These are phyloP conservation scores for Alectura lathami DNA, from an alignment of 2,113 vertebrate genomes.

Conservation along the genomic window DNA sequence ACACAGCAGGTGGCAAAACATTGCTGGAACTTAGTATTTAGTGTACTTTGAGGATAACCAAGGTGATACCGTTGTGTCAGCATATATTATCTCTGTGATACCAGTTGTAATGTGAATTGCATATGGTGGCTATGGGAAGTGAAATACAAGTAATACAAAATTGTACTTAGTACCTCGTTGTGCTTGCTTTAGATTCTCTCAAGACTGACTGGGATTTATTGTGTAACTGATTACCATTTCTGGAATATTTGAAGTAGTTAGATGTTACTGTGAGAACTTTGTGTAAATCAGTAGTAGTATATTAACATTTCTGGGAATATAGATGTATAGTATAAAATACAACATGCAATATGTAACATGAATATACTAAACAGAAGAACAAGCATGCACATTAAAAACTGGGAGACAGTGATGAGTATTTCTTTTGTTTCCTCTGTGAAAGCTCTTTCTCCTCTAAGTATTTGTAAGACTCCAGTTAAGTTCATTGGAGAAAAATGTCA, in stretches of 20 bases:
- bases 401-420: background rate
- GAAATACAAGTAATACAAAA: background rate
- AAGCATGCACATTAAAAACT: background rate
- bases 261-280: background rate
- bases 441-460: background rate
- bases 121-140: background rate
- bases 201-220: background rate
- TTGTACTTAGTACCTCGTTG: background rate
- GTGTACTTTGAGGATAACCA: background rate
- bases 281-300: background rate
- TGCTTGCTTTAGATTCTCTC: background rate
- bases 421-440: background rate
- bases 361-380: background rate
- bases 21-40: background rate
- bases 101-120: background rate
- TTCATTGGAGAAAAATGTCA: background rate
- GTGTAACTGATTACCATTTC: background rate
- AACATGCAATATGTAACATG: background rate
- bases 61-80: background rate
- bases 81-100: background rate
- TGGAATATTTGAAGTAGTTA: background rate
- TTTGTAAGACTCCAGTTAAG: background rate
- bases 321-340: background rate
- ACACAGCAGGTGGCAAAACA: background rate
- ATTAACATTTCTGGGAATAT: background rate